phyloP scores from a whole-genome alignment of 2,113 vertebrate species.

The Leptobrachium leishanense region DNA sequence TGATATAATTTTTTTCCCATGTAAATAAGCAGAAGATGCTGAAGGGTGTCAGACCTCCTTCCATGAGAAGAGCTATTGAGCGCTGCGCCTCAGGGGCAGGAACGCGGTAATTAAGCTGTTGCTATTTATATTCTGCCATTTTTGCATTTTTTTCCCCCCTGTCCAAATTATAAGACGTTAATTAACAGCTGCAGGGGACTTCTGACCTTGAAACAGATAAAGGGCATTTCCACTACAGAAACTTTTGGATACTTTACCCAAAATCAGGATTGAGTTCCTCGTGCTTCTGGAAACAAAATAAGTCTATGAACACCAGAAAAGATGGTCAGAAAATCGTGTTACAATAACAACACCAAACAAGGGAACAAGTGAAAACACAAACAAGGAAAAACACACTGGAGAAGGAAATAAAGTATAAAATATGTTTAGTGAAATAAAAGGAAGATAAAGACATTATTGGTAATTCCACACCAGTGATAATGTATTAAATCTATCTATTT shows the following conservation, averaged over 20 bases:
- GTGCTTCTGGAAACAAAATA: slow-evolving; percentile 72
- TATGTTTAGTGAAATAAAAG: no score
- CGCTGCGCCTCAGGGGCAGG: slow-evolving; percentile 63
- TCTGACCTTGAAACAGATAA: slow-evolving; percentile 85
- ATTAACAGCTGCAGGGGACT: slow-evolving; percentile 68
- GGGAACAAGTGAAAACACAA: no score
- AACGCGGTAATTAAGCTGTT: slow-evolving; percentile 66
- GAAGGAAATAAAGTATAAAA: no score
- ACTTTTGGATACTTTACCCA: slow-evolving; percentile 67
- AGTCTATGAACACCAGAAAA: slow-evolving; percentile 64
- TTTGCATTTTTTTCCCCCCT: slow-evolving; percentile 64
- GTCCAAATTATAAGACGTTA: slow-evolving; percentile 60
- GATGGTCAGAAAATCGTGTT: neutral
- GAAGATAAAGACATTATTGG: no score
- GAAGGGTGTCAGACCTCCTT: slow-evolving; percentile 53
- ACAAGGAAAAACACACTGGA: no score
- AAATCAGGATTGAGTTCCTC: slow-evolving; percentile 64
- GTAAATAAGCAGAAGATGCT: neutral
- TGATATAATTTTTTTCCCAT: neutral
- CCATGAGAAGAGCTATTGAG: slow-evolving; percentile 59
- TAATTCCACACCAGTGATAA: no score
- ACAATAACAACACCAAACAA: no score
- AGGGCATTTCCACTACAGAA: slow-evolving; percentile 81
- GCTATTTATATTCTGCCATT: slow-evolving; percentile 74
- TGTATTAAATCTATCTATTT: no score